Conservation (phyloP, 2,888 invertebrate species). For the Cephus nigrinus region DNA sequence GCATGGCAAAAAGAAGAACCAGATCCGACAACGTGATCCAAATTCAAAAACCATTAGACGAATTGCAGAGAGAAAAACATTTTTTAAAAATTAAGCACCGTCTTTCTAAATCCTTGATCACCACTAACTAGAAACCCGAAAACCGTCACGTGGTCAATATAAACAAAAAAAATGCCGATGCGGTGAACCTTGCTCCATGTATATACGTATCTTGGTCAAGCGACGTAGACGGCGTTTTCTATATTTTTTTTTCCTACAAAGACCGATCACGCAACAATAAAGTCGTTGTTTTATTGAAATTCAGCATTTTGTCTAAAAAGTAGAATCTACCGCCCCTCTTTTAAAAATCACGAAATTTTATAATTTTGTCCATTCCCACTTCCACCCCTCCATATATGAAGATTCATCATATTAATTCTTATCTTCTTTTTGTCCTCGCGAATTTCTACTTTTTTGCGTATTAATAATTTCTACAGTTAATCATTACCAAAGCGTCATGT, state of each 20-base stretch:
- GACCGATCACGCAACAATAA: slow-evolving; percentile 20
- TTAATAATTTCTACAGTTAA: neutral
- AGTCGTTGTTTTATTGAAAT: slow-evolving; percentile 15
- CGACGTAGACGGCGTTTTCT: neutral
- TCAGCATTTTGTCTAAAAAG: neutral
- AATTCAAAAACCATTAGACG: neutral
- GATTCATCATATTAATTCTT: neutral
- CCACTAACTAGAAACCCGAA: no score
- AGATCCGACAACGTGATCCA: neutral
- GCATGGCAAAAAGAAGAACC: neutral
- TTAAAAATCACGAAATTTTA: neutral
- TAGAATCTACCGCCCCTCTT: neutral
- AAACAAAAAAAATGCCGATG: no score
- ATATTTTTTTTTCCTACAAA: slow-evolving; percentile 13
- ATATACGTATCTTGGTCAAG: neutral
- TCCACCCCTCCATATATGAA: neutral
- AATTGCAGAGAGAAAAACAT: neutral
- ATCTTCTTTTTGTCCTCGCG: neutral
- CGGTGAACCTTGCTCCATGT: no score
- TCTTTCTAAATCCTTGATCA: no score
- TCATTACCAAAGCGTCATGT: neutral
- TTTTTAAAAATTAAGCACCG: no score
- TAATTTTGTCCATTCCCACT: neutral
- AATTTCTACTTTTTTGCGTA: neutral
- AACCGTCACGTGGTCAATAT: no score